Conservation (phyloP, 2,888 invertebrate species). For the Diarsia mendica region DNA sequence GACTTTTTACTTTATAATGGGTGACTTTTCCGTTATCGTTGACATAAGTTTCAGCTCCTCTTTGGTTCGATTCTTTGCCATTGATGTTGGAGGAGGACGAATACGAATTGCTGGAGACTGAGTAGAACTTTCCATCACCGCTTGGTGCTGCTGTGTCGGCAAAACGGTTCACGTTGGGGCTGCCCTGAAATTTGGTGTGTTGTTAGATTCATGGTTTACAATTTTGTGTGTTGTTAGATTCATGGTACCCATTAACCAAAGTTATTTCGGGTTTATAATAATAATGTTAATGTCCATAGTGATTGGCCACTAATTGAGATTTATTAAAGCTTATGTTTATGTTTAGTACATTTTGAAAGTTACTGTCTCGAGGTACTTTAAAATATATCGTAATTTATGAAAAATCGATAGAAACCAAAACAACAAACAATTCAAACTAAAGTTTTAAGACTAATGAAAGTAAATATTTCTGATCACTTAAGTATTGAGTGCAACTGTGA, state of each 20-base stretch:
- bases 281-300: not conserved
- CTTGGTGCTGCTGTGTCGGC: slow-evolving; percentile 45
- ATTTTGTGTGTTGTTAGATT: not conserved
- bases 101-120: slow-evolving; percentile 92
- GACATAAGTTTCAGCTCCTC: slow-evolving; percentile 92
- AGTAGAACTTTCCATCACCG: slow-evolving; percentile 68
- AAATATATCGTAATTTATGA: not conserved
- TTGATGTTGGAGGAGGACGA: slow-evolving; percentile 90
- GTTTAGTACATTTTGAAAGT: not conserved
- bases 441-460: not conserved
- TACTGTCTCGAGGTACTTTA: not conserved
- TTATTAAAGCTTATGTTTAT: not conserved
- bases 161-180: slow-evolving; percentile 83
- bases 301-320: not conserved
- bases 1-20: slow-evolving; percentile 87
- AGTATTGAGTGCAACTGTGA: not conserved
- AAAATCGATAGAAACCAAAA: not conserved
- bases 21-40: slow-evolving; percentile 94
- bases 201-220: not conserved
- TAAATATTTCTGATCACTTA: not conserved
- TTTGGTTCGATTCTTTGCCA: slow-evolving; percentile 89
- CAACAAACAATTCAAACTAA: not conserved
- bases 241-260: no score
- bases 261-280: no score
- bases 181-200: slow-evolving; percentile 77